A percentile compares a stretch with the other conserved stretches of the same genome.
phyloP scores from a whole-genome alignment of 2,113 vertebrate species.

The Nothobranchius furzeri region DNA sequence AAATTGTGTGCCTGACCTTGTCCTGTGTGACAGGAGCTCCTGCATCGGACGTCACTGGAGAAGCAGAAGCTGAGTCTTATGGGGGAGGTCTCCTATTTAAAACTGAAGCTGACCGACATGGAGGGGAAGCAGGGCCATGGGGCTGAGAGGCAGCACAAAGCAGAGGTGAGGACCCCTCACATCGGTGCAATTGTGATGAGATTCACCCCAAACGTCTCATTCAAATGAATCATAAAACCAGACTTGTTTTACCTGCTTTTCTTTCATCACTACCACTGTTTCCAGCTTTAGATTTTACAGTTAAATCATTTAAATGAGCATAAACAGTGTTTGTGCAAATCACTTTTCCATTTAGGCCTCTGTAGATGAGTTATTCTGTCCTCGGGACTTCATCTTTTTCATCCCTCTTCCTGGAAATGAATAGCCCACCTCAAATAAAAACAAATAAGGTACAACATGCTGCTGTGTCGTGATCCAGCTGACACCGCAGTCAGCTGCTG shows the following conservation, averaged over 20 bases:
- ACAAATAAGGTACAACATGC: constrained; percentile 42
- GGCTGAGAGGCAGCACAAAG: constrained; percentile 91
- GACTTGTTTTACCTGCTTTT: constrained; percentile 2
- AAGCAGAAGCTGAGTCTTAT: constrained; percentile 92
- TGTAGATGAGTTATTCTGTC: constrained; percentile 18
- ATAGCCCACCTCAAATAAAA: constrained; percentile 29
- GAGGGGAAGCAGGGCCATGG: constrained; percentile 89
- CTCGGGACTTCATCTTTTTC: constrained; percentile 10
- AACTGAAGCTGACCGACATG: constrained; percentile 92
- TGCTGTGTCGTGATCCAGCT: constrained; percentile 27
- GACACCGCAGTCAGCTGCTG: constrained; percentile 56
- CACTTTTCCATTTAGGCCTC: not conserved
- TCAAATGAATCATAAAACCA: not conserved
- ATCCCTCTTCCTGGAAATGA: not conserved
- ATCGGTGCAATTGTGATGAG: too few species aligned
- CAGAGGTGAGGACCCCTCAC: constrained; percentile 83
- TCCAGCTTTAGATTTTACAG: not conserved
- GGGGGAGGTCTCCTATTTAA: constrained; percentile 94
- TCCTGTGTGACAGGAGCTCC: constrained; percentile 84
- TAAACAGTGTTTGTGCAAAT: too few species aligned
- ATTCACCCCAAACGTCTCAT: not conserved
- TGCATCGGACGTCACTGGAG: constrained; percentile 91
- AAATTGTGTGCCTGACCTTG: constrained; percentile 21
- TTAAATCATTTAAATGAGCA: not conserved
- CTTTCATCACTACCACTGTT: not conserved